Conservation (phyloP, 2,113 vertebrate genomes). For the Myotis lucifugus region DNA sequence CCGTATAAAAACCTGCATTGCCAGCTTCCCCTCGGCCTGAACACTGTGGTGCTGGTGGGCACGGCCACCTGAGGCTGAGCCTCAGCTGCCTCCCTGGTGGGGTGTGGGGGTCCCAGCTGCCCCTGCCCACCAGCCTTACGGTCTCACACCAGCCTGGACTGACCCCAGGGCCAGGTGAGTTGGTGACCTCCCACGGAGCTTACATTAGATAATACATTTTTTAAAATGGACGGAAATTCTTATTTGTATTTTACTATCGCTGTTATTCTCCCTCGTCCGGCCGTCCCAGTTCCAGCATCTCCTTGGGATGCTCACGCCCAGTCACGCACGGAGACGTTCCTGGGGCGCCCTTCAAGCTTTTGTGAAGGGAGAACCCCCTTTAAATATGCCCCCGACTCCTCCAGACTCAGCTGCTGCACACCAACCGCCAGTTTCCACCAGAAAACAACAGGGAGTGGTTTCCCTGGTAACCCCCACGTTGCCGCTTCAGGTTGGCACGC, state of each 20-base stretch:
- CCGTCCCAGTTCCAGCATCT: background rate
- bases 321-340: background rate
- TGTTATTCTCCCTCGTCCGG: background rate
- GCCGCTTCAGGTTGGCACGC: background rate
- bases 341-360: background rate
- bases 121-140: accelerated
- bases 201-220: background rate
- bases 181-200: background rate
- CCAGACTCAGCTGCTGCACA: background rate
- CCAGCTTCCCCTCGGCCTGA: background rate
- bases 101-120: accelerated
- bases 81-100: background rate
- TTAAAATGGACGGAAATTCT: background rate
- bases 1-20: background rate
- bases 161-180: background rate
- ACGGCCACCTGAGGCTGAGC: background rate
- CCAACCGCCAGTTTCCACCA: background rate
- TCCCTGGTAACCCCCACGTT: slow-evolving; percentile 62
- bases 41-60: background rate
- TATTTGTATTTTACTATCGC: background rate
- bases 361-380: background rate
- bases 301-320: background rate
- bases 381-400: background rate
- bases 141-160: background rate
- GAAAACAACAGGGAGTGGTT: slow-evolving; percentile 11